Evolutionary conservation across 2,888 invertebrate genomes (phyloP), one percentile per base, ranked within the genome.

Genomic region (Synergus umbraculus): DNA sequence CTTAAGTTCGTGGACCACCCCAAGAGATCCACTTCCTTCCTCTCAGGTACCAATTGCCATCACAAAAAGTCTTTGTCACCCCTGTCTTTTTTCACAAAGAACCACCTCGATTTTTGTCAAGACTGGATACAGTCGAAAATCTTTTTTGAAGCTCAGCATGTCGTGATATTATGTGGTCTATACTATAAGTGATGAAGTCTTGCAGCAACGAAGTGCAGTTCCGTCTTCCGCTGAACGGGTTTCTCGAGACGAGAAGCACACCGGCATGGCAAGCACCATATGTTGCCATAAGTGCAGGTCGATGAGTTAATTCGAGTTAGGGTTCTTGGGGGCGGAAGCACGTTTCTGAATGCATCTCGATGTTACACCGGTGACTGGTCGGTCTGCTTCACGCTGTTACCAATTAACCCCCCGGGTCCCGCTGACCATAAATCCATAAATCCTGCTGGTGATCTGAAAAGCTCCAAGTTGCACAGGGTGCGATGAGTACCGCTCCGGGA

Each of bases 401-500:
- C 82, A 82, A 82, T 82, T 82, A 80, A 79, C 80, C 80, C 82
- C 80, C 80, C 77, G 77, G 80, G 78, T 76, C 54, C 67, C 76
- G 77, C 77, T 80, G 64, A 54, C 80, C 76, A 76, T 79, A 77
- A 77, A 79, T 79, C 79, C 77, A 82, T 89, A 89, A 89, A 89
- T 89, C 88, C 87, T 85, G 87, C 88, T 76, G 60, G 69, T 29
- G 77, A 73, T 10, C 54, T 73, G 54, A 78, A 73, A 81, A 69
- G 77, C 79, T 79, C 79, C 77, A 78, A 79, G 81, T 81, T 78
- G 79, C 82, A 83, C 83, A 81, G 82, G 84, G 82, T 78, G 83
- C 88, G 89, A 89, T 88, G 88, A 89, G 88, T 84, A 85, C 85
- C 89, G 79, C 88, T 76, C 81, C 86, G 81, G 88, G 88, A 84